These are phyloP conservation scores for Sebastes vulpes DNA, from an alignment of 2,797 vertebrate genomes.

Conservation along the genomic window DNA sequence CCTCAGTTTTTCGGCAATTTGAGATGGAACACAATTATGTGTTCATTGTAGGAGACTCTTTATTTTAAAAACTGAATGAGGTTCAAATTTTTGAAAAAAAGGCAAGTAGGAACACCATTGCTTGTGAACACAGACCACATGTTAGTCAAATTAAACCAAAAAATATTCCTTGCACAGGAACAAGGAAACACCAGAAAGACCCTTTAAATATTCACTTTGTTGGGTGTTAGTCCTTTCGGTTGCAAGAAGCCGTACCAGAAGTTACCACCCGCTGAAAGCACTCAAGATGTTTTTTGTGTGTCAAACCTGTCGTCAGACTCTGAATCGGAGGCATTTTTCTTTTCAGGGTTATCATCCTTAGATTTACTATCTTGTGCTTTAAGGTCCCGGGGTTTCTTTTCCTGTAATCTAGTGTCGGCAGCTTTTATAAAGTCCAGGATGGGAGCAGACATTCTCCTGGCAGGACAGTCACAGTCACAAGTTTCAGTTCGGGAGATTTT, in stretches of 20 bases:
- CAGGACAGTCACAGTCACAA: slow-evolving; percentile 79
- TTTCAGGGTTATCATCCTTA: slow-evolving; percentile 62
- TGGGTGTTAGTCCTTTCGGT: slow-evolving; percentile 60
- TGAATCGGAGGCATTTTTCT: slow-evolving; percentile 58
- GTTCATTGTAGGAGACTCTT: background rate
- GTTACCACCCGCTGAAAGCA: slow-evolving; percentile 33
- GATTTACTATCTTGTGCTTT: slow-evolving; percentile 63
- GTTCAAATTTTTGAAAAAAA: slow-evolving; percentile 16
- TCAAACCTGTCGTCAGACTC: slow-evolving; percentile 81
- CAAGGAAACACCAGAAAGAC: slow-evolving; percentile 39
- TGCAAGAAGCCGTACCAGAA: slow-evolving; percentile 31
- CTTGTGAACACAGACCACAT: background rate
- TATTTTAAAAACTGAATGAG: slow-evolving; percentile 29
- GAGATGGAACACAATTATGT: background rate
- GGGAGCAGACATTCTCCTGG: slow-evolving; percentile 77
- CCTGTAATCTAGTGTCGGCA: slow-evolving; percentile 49
- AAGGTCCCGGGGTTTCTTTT: slow-evolving; percentile 52
- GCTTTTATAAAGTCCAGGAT: slow-evolving; percentile 60
- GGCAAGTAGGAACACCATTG: background rate
- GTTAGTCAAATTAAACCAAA: slow-evolving; percentile 55
- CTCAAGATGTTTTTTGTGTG: slow-evolving; percentile 30
- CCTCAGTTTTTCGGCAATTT: background rate
- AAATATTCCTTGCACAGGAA: background rate
- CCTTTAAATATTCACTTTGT: background rate
- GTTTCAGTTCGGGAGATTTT: slow-evolving; percentile 50